Base-by-base conservation (phyloP, 1,140 invertebrate species). In the Lineus longissimus region DNA sequence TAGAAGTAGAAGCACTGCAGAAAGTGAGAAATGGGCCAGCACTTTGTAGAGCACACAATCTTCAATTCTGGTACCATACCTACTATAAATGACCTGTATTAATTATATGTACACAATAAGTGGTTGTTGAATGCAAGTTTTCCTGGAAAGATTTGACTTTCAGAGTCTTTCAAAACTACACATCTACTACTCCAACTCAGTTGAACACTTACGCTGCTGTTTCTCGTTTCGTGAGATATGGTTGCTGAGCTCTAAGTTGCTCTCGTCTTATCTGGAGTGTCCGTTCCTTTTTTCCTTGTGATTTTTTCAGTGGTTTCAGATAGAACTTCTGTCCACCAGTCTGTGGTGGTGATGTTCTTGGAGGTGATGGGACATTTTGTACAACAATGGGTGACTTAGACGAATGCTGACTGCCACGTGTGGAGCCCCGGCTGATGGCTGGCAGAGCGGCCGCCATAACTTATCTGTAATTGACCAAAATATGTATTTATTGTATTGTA, bases 381-480 rank as follows among this genome's bases (percentile, higher is more conserved):
- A 54, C 25, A 27, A 54, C 47, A 54, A 54, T 27, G 9, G 19
- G 19, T 22, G 19, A 27, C 19, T 54, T 54, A 27, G 6, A 6
- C 60, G 56, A 36, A 36, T n/a, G 19, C 47, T 22, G 19, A 27
- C 19, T 54, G 6, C 6, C 25, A 27, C 60, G 56, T 25, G 55
- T 61, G 55, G 66, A 55, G 25, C 62, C 67, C 19, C 68, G 33
- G 15, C 33, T 62, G 15, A 72, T 72, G 45, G 76, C 72, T 55
- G 76, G 76, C 61, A 78, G 62, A 40, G 69, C 71, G 33, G 75
- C 70, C 51, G 76, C 73, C 76, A 78, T 78, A 40, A 66, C 70
- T 41, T 15, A 33, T 62, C 59, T 41, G 55, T 57, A 36, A 61
- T 56, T 29, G 6, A 59, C 17, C 30, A 60, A 47, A 22, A 51